Conservation (phyloP, 2,113 vertebrate species). For the Oryzias curvinotus region DNA sequence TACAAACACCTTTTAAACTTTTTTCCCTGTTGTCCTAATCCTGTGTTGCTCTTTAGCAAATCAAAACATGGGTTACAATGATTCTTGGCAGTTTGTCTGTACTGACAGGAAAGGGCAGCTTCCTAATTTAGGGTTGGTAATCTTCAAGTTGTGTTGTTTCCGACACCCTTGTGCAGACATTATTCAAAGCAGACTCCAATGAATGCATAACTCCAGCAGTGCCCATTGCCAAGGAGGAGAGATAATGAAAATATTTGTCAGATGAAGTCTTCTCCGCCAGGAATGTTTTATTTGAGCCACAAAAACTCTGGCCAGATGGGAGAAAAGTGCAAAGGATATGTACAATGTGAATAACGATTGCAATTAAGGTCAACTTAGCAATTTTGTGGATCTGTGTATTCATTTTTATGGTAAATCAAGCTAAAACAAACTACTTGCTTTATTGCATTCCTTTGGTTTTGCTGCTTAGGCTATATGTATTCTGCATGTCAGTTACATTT, state of each 20-base stretch:
- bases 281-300: slow-evolving; percentile 45
- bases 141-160: slow-evolving; percentile 32
- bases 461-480: neutral
- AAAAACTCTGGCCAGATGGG: slow-evolving; percentile 44
- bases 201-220: slow-evolving; percentile 31
- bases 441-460: neutral
- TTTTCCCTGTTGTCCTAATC: too few relatives aligned
- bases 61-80: too few relatives aligned
- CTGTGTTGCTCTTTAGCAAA: too few relatives aligned
- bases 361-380: neutral
- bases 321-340: slow-evolving; percentile 25
- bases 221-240: slow-evolving; percentile 61
- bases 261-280: slow-evolving; percentile 54
- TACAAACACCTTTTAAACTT: too few relatives aligned
- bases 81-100: too few relatives aligned
- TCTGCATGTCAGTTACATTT: neutral
- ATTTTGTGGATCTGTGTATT: neutral
- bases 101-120: too few relatives aligned
- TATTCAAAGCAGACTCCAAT: slow-evolving; percentile 57
- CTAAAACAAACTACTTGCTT: neutral
- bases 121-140: slow-evolving; percentile 3
- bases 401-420: too few relatives aligned
- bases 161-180: slow-evolving; percentile 57
- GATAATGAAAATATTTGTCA: slow-evolving; percentile 71
- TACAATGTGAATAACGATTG: neutral